Evolutionary conservation across 2,888 invertebrate species (phyloP), one percentile per base, ranked within the genome.

Genomic region (Romanomermis culicivorax): DNA sequence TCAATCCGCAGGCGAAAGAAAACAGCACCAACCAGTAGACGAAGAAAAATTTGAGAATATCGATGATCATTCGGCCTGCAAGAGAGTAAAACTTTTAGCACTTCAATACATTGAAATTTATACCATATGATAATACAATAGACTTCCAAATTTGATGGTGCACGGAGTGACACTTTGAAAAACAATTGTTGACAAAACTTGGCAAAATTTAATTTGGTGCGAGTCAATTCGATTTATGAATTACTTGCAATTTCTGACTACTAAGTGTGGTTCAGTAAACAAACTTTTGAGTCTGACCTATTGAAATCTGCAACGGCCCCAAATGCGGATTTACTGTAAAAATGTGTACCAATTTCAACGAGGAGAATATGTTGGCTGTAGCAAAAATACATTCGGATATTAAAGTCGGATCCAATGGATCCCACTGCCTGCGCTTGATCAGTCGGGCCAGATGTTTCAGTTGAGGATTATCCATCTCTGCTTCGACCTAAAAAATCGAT

Each of bases 321-420:
- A 89, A 71, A 70, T 88, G 85, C 2, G 88, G 87, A 73, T 87
- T 87, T 64, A 88, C 85, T 54, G 86, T 87, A 73, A 88, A 88
- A 64, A 88, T 75, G 69, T 88, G 86, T 24, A 89, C 82, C 68
- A 89, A 71, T 72, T 91, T 91, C 57, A 91, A 72, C 2, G 87
- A 86, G 79, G 83, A 83, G 68, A 85, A 87, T 72, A 95, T 95
- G 74, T 95, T 97, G 60, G 95, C 95, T 23, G 93, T 89, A 20
- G 95, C 93, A 74, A 95, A 95, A 54, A 95, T 78, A 30, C 88
- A 89, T 72, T 89, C 89, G 27, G 88, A 85, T 29, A 93, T 84
- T 62, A 95, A 78, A 82, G 91, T 93, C 23, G 95, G 95, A 72
- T 95, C 95, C 85, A 88, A 93, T 3, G 91, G 83, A 72, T 93